Evolutionary conservation across 2,113 vertebrate species (phyloP), one percentile per base, ranked within the genome.

Genomic region (Rhabdornis inornatus): DNA sequence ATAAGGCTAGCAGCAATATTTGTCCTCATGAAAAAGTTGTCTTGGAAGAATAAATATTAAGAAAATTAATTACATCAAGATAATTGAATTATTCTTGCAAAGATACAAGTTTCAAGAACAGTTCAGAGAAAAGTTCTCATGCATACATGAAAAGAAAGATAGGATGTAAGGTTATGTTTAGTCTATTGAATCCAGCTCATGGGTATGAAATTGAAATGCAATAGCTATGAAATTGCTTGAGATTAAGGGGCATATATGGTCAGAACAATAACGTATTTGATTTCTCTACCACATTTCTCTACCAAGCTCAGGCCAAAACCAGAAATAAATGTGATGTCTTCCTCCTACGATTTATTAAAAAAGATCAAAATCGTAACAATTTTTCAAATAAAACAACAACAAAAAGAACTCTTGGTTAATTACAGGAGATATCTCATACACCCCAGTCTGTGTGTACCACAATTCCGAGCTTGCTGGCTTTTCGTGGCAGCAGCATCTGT

Each of bases 141-240:
- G 68, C 31, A 39, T 64, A 40, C 16, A 42, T n/a, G 25, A 76
- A 79, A 45, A 55, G 69, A 66, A 88, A 72, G 55, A 65, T 68
- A 27, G 7, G 33, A 75, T 20, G 24, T 47, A 75, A 35, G 17
- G 53, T 47, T 87, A 14, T 56, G 35, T 44, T 87, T 83, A 60
- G 33, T 71, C 78, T 91, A 37, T 28, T 89, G 84, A 88, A 84
- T 82, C 70, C 84, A 93, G 53, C 37, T 91, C 78, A 76, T 33
- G 30, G 61, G 82, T 93, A 87, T 87, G 92, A 94, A 96, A 93
- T 81, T 93, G 94, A 93, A 97, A 94, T 55, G 71, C 76, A 95
- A 55, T 13, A 81, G 72, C 90, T 94, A 86, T 92, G 89, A 97
- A 97, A 94, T 92, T 92, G 68, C 60, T 69, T 65, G 59, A 92